A percentile compares a stretch with the other conserved stretches of the same genome.
Conservation (phyloP, 2,888 invertebrate species). For the Buathra laborator region DNA sequence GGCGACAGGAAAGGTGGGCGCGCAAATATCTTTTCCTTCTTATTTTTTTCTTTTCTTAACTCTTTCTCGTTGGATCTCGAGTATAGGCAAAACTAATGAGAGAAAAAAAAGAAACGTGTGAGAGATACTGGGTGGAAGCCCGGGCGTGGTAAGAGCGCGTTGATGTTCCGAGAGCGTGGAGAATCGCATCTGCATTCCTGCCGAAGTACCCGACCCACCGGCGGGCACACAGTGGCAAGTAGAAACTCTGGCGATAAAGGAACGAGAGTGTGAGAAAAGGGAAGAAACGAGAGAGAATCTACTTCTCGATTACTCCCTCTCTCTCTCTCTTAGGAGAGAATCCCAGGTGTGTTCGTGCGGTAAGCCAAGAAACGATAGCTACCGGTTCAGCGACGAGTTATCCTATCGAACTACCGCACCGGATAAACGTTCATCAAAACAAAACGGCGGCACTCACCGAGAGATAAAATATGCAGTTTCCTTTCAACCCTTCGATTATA, state of each 20-base stretch:
- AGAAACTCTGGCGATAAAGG: conserved; percentile 44
- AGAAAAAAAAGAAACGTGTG: conserved; percentile 43
- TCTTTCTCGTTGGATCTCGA: conserved; percentile 49
- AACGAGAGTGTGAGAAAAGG: conserved; percentile 27
- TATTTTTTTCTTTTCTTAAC: background rate
- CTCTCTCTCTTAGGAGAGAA: background rate
- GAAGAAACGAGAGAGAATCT: background rate
- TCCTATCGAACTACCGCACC: conserved; percentile 7
- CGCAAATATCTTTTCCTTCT: conserved; percentile 35
- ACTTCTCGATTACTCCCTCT: background rate
- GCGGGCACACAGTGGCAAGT: conserved; percentile 18
- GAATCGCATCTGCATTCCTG: conserved; percentile 66
- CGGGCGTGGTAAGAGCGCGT: conserved; percentile 17
- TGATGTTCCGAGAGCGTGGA: conserved; percentile 33
- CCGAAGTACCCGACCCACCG: conserved; percentile 30
- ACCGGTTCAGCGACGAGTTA: conserved; percentile 47
- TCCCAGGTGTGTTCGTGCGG: conserved; percentile 24
- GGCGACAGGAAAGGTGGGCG: conserved; percentile 66
- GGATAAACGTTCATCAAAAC: background rate
- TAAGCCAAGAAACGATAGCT: conserved; percentile 38
- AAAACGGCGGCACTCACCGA: conserved; percentile 46
- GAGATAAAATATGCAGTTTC: background rate
- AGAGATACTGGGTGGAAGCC: background rate
- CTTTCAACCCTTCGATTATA: background rate
- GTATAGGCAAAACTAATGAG: conserved; percentile 52